Conservation (phyloP, 2,113 vertebrate species). For the Podilymbus podiceps region DNA sequence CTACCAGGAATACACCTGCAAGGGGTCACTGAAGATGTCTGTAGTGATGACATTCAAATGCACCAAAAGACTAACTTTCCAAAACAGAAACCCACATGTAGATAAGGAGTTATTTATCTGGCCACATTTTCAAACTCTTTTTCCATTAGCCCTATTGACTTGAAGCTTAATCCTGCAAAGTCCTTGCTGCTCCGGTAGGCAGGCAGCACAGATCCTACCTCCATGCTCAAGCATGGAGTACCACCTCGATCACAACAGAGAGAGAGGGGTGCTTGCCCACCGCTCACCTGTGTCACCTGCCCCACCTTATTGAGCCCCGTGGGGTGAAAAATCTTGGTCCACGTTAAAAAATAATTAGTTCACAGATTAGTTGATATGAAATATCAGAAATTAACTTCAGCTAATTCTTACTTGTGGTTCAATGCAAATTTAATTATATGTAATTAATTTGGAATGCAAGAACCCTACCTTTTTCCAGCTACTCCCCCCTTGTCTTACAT, state of each 20-base stretch:
- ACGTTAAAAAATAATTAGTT: not conserved
- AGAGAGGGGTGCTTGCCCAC: not conserved
- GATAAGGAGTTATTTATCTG: not conserved
- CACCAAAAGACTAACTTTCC: not conserved
- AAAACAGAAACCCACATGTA: not conserved
- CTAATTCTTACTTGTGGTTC: not conserved
- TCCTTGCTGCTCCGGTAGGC: fast-evolving
- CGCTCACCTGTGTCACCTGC: fast-evolving
- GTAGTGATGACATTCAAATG: not conserved
- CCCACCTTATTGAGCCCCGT: fast-evolving
- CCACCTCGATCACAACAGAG: not conserved
- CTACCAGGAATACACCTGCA: not conserved
- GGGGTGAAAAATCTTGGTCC: not conserved
- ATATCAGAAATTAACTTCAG: not conserved
- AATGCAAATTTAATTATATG: not conserved
- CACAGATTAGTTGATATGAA: not conserved
- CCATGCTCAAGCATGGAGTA: not conserved
- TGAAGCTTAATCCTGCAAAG: not conserved
- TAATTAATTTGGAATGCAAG: not conserved
- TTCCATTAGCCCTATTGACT: not conserved
- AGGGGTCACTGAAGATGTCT: not conserved
- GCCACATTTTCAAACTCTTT: not conserved
- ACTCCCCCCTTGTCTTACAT: not conserved
- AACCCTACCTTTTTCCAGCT: not conserved
- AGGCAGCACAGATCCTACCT: not conserved